These are phyloP conservation scores for Tachina grossa DNA, from an alignment of 2,888 invertebrate genomes.

Conservation along the genomic window DNA sequence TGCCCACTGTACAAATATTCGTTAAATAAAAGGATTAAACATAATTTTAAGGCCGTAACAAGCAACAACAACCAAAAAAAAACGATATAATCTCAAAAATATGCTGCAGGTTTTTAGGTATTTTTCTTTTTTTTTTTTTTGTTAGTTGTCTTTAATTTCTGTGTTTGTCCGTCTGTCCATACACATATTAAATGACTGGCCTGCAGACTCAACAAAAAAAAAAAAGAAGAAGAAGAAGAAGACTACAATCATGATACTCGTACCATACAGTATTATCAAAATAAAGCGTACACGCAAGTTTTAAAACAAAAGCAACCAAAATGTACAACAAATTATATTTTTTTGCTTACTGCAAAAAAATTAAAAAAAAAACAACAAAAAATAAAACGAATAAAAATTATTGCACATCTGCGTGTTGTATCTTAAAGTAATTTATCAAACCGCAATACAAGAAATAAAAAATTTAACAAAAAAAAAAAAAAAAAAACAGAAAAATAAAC, in stretches of 20 bases:
- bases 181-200: background rate
- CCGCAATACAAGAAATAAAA: constrained; percentile 34
- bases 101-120: constrained; percentile 64
- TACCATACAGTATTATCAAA: constrained; percentile 56
- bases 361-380: background rate
- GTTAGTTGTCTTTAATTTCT: constrained; percentile 2
- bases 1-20: constrained; percentile 63
- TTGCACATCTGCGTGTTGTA: constrained; percentile 71
- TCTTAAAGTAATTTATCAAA: constrained; percentile 69
- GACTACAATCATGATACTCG: constrained; percentile 25
- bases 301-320: constrained; percentile 47
- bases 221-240: background rate
- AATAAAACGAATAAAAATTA: constrained; percentile 59
- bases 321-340: constrained; percentile 24
- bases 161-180: background rate
- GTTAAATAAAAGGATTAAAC: constrained; percentile 62
- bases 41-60: constrained; percentile 65
- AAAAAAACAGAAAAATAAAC: constrained; percentile 52
- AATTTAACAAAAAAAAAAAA: constrained; percentile 1
- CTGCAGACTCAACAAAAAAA: constrained; percentile 5
- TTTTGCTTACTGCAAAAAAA: constrained; percentile 25
- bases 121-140: constrained; percentile 19
- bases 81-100: constrained; percentile 68
- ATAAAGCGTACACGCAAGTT: constrained; percentile 57
- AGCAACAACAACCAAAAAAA: constrained; percentile 56